phyloP scores from a whole-genome alignment of 2,888 invertebrate species.

The Parnassius orleans region DNA sequence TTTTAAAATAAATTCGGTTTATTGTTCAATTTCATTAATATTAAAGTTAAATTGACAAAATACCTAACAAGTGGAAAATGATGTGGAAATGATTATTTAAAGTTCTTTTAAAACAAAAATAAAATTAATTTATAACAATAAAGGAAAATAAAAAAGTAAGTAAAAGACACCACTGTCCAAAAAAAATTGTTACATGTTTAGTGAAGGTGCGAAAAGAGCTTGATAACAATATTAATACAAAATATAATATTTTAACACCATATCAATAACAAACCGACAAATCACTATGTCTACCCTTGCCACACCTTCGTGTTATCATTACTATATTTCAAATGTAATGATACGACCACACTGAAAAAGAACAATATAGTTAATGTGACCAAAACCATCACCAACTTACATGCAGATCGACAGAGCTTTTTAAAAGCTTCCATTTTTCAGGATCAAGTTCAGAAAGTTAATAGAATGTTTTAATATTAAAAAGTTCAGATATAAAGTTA shows the following conservation, averaged over 20 bases:
- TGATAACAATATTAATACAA: not conserved
- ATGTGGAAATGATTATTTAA: not conserved
- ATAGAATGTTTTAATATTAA: no score
- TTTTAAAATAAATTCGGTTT: no score
- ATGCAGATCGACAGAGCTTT: conserved; percentile 7
- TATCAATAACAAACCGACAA: not conserved
- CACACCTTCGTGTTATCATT: conserved; percentile 13
- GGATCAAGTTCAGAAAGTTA: no score
- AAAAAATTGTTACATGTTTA: conserved; percentile 15
- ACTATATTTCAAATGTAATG: conserved; percentile 8
- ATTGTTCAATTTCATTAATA: no score
- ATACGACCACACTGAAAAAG: conserved; percentile 4
- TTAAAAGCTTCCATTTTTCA: not conserved
- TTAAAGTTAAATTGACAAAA: no score
- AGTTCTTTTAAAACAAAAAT: no score
- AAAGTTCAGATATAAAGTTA: no score
- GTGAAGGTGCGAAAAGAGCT: conserved; percentile 18
- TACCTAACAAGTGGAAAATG: no score
- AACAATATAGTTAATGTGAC: conserved; percentile 2
- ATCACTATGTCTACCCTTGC: not conserved
- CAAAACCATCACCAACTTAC: conserved; percentile 20
- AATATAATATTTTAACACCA: not conserved
- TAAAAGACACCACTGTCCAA: conserved; percentile 20
- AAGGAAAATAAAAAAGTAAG: not conserved
- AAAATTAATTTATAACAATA: no score